Conservation (phyloP, 1,140 invertebrate species). For the Cyphomyrmex costatus region DNA sequence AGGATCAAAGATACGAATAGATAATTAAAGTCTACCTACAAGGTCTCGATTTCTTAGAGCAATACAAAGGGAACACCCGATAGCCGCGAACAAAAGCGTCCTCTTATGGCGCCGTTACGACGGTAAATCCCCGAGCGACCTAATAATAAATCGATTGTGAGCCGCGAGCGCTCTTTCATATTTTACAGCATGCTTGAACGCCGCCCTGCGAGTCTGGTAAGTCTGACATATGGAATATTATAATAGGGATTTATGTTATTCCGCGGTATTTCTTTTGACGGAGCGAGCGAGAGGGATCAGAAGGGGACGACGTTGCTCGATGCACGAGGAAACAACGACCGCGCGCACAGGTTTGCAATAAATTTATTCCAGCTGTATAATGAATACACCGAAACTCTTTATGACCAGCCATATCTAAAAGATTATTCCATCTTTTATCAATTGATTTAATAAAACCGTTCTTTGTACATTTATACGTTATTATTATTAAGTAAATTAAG, state of each 20-base stretch:
- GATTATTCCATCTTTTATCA: not conserved
- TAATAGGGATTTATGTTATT: constrained; percentile 58
- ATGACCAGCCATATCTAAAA: not conserved
- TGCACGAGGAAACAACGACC: not conserved
- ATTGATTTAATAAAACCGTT: not conserved
- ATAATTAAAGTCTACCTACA: constrained; percentile 44
- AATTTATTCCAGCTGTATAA: not conserved
- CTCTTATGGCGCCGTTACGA: constrained; percentile 40
- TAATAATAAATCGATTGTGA: constrained; percentile 62
- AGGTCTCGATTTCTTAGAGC: not conserved
- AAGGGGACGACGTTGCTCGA: not conserved
- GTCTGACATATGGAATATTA: constrained; percentile 62
- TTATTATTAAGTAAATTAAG: constrained; percentile 28
- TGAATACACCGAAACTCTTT: not conserved
- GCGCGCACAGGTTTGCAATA: not conserved
- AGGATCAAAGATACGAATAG: constrained; percentile 7
- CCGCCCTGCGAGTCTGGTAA: constrained; percentile 32
- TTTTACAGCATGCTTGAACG: constrained; percentile 43
- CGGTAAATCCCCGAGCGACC: constrained; percentile 55
- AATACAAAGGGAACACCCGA: constrained; percentile 28
- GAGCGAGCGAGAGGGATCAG: not conserved
- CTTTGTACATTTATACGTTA: not conserved
- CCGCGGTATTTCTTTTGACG: constrained; percentile 23
- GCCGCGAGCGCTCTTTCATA: constrained; percentile 53
- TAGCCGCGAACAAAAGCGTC: constrained; percentile 50